Percentiles rank a stretch among this genome's conserved stretches.
Conservation (phyloP, 1,140 invertebrate species). For the Lanistes nyassanus region DNA sequence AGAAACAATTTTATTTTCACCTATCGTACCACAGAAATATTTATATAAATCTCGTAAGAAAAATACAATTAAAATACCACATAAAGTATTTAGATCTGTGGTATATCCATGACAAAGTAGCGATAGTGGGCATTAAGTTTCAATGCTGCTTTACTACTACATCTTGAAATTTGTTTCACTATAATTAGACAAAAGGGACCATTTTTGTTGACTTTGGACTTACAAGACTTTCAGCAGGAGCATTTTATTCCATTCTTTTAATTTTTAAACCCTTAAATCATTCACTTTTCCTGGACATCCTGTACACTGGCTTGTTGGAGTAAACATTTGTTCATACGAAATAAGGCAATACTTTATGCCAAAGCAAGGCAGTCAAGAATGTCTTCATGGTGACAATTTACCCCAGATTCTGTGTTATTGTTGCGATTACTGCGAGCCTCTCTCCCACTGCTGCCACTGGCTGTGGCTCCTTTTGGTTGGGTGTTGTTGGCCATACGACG, state of each 20-base stretch:
- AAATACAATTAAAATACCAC: not conserved
- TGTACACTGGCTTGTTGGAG: no score
- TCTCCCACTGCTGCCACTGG: conserved; percentile 17
- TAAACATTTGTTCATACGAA: not conserved
- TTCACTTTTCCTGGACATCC: no score
- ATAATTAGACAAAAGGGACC: no score
- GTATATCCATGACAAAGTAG: conserved; percentile 1
- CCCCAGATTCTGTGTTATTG: conserved; percentile 46
- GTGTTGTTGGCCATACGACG: conserved; percentile 44
- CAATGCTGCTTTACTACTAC: no score
- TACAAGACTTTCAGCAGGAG: no score
- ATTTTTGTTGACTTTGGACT: no score
- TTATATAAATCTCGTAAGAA: not conserved
- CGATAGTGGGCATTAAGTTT: not conserved
- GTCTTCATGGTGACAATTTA: conserved; percentile 4
- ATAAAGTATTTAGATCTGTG: conserved; percentile 2
- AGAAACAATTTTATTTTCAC: not conserved
- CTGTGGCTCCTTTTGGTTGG: conserved; percentile 36
- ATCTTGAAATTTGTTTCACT: no score
- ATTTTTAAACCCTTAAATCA: no score
- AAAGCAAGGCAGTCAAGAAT: conserved; percentile 1
- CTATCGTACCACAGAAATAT: not conserved
- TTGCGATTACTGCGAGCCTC: conserved; percentile 39
- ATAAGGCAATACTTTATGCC: not conserved
- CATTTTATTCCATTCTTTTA: no score